These are phyloP conservation scores for Bruchidius siliquastri DNA, from an alignment of 2,888 invertebrate genomes.

Conservation along the genomic window DNA sequence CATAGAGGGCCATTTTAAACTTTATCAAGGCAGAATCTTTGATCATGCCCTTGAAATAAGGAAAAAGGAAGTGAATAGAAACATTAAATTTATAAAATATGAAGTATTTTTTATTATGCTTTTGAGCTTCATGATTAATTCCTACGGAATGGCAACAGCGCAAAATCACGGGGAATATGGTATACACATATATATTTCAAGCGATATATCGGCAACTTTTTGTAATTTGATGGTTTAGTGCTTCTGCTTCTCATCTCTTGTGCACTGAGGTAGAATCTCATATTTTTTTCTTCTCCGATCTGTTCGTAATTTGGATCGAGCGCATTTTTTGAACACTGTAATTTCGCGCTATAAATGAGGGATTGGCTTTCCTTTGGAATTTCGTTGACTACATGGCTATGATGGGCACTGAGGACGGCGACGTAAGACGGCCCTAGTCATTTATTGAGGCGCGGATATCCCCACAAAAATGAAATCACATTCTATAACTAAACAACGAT, in stretches of 20 bases:
- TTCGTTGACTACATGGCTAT: background rate
- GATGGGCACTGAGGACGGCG: background rate
- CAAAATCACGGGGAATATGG: background rate
- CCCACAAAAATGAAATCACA: too few species aligned
- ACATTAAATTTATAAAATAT: too few species aligned
- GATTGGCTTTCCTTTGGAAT: slow-evolving; percentile 7
- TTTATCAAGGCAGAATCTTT: too few species aligned
- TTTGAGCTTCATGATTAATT: too few species aligned
- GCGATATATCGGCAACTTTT: slow-evolving; percentile 6
- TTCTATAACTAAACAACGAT: too few species aligned
- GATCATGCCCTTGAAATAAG: too few species aligned
- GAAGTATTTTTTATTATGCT: too few species aligned
- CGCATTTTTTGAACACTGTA: slow-evolving; percentile 10
- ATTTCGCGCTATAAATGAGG: slow-evolving; percentile 10
- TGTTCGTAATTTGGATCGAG: background rate
- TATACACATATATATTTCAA: slow-evolving; percentile 5
- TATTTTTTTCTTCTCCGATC: background rate
- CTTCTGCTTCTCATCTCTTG: slow-evolving; percentile 4
- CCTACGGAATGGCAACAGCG: slow-evolving; percentile 1
- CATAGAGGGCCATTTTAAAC: too few species aligned
- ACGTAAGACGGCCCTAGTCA: too few species aligned
- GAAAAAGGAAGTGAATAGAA: too few species aligned
- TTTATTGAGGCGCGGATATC: too few species aligned
- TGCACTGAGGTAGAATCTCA: background rate
- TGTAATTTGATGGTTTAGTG: slow-evolving; percentile 8